Conservation (phyloP, 2,797 vertebrate genomes). For the Rousettus madagascariensis region DNA sequence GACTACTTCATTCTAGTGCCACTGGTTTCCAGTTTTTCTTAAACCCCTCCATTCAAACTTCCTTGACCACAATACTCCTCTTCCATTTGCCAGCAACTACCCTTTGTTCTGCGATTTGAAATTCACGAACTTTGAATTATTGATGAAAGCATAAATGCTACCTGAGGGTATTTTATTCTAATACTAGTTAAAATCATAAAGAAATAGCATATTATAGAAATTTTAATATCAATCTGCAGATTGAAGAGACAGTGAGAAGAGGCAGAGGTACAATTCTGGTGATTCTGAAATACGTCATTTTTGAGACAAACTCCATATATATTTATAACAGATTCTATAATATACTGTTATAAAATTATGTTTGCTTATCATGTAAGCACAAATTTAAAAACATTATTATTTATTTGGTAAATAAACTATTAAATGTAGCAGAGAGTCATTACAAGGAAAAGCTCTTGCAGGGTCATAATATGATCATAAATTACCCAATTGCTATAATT, state of each 20-base stretch:
- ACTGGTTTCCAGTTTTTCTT: neutral
- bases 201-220: neutral
- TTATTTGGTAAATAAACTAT: constrained; percentile 47
- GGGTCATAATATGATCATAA: constrained; percentile 7
- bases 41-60: neutral
- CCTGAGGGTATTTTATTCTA: neutral
- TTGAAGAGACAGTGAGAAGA: neutral
- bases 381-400: neutral
- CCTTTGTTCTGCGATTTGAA: neutral
- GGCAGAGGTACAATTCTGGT: neutral
- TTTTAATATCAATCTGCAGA: neutral
- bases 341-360: neutral
- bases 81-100: neutral
- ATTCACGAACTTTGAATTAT: neutral
- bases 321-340: neutral
- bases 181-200: neutral
- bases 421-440: constrained; percentile 22
- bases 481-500: constrained; percentile 14
- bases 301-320: neutral
- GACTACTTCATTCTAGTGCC: neutral
- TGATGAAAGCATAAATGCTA: neutral
- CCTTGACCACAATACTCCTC: neutral
- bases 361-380: neutral
- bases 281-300: neutral
- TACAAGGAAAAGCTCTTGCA: constrained; percentile 14